phyloP scores from a whole-genome alignment of 2,113 vertebrate species.

The Tetrax tetrax region DNA sequence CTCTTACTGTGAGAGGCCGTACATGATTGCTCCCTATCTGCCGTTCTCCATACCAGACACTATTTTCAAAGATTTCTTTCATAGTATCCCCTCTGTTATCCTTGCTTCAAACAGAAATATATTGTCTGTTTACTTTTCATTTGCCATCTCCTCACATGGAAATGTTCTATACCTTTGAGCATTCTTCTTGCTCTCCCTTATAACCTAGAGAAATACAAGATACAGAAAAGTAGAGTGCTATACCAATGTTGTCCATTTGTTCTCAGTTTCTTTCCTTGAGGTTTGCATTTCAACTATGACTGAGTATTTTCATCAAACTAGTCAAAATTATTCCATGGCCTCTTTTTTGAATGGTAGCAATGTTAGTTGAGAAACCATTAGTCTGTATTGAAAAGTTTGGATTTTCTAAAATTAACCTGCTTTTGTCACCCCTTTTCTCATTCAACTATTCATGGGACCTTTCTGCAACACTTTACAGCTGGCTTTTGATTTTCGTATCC shows the following conservation, averaged over 20 bases:
- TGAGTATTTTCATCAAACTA: not conserved
- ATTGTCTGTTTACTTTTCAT: not conserved
- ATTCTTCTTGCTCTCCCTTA: not conserved
- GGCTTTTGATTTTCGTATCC: not conserved
- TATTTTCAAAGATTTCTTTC: not conserved
- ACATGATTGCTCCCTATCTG: not conserved
- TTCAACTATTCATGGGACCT: not conserved
- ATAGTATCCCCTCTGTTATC: not conserved
- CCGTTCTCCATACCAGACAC: not conserved
- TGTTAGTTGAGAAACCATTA: not conserved
- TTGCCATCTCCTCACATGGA: not conserved
- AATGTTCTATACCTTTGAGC: not conserved
- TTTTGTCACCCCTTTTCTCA: not conserved
- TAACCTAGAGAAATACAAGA: not conserved
- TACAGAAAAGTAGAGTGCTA: not conserved
- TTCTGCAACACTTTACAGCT: not conserved
- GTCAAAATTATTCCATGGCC: not conserved
- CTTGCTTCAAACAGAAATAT: not conserved
- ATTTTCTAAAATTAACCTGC: not conserved
- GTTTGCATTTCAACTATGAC: not conserved
- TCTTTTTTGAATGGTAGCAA: not conserved
- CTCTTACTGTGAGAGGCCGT: not conserved
- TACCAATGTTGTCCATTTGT: not conserved
- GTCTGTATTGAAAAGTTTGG: not conserved
- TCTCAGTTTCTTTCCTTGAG: not conserved